Percentiles rank a stretch among this genome's conserved stretches.
phyloP scores from a whole-genome alignment of 2,888 invertebrate genomes.

The Drosophila picticornis region DNA sequence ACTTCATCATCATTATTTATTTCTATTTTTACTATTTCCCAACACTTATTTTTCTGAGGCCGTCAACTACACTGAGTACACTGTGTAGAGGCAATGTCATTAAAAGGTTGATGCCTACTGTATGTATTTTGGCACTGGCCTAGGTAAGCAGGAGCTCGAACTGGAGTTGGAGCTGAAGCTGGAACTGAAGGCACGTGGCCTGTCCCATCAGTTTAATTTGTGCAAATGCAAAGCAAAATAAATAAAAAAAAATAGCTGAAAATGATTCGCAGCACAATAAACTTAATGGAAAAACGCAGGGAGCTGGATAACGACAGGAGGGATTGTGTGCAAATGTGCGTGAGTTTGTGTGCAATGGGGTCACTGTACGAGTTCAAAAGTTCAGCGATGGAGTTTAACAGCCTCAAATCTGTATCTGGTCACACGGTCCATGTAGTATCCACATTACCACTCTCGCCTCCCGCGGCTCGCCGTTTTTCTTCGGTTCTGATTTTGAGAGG shows the following conservation, averaged over 20 bases:
- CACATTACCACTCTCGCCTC: neutral
- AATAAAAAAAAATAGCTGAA: constrained; percentile 30
- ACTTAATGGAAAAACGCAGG: constrained; percentile 24
- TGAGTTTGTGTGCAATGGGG: constrained; percentile 53
- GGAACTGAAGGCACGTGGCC: constrained; percentile 32
- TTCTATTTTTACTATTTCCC: neutral
- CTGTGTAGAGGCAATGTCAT: constrained; percentile 28
- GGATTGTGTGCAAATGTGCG: constrained; percentile 15
- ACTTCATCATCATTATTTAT: neutral
- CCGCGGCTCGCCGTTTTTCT: neutral
- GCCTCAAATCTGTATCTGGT: constrained; percentile 46
- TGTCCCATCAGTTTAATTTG: constrained; percentile 68
- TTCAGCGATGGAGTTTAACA: constrained; percentile 65
- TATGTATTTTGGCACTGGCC: constrained; percentile 45
- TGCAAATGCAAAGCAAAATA: constrained; percentile 53
- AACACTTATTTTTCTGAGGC: neutral
- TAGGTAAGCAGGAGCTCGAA: constrained; percentile 29
- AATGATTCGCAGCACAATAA: constrained; percentile 69
- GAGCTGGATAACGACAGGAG: neutral
- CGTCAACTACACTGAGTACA: neutral
- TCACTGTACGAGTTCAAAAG: constrained; percentile 78
- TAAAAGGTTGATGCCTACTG: constrained; percentile 45
- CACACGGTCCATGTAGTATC: constrained; percentile 12
- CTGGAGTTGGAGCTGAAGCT: neutral
- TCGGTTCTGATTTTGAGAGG: constrained; percentile 33